Conservation (phyloP, 2,888 invertebrate species). For the Sarcophaga caerulescens region DNA sequence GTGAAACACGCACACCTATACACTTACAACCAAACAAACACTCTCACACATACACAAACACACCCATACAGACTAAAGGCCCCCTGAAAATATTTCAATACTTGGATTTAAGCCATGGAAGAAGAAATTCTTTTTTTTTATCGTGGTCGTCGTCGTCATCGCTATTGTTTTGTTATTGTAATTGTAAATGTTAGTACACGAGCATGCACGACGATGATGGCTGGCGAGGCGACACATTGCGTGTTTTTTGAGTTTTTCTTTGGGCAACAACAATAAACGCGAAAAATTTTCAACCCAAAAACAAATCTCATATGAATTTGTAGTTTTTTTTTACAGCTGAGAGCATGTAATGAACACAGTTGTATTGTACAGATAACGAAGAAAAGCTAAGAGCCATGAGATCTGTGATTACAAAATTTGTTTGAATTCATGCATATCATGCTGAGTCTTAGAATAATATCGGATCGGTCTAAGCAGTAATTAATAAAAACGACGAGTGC, state of each 20-base stretch:
- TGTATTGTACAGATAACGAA: not conserved
- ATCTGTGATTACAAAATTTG: too few relatives aligned
- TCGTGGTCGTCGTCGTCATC: not conserved
- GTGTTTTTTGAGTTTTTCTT: constrained; percentile 70
- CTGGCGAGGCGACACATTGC: constrained; percentile 61
- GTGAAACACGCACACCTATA: not conserved
- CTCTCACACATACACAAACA: constrained; percentile 18
- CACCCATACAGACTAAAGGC: constrained; percentile 22
- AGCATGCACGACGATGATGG: constrained; percentile 59
- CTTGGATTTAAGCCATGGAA: constrained; percentile 63
- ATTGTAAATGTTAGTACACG: constrained; percentile 46
- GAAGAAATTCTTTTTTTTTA: constrained; percentile 53
- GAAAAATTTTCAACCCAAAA: constrained; percentile 51
- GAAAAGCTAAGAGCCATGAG: too few relatives aligned
- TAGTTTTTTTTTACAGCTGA: constrained; percentile 24
- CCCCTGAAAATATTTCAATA: constrained; percentile 47
- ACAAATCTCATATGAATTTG: constrained; percentile 38
- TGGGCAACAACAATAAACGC: constrained; percentile 56
- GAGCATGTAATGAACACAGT: not conserved
- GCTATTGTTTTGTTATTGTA: constrained; percentile 35
- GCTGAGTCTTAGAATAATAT: too few relatives aligned
- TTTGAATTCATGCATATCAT: too few relatives aligned
- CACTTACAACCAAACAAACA: constrained; percentile 15
- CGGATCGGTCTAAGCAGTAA: too few relatives aligned
- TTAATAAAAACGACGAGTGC: too few relatives aligned